These are phyloP conservation scores for Willowsia nigromaculata DNA, from an alignment of 2,888 invertebrate genomes.

Conservation along the genomic window DNA sequence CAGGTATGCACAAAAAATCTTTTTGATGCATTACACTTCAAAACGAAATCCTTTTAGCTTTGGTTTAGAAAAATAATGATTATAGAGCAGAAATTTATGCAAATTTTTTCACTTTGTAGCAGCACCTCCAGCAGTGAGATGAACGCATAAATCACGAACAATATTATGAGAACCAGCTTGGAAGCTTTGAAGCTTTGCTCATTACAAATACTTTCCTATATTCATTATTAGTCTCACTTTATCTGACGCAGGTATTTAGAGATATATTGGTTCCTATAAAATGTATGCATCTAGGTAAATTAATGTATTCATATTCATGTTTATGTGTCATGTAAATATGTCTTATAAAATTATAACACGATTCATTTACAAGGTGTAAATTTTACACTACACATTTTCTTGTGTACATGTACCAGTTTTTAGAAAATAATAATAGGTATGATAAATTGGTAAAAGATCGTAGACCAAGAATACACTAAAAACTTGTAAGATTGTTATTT, in stretches of 20 bases:
- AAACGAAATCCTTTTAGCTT: slow-evolving; percentile 31
- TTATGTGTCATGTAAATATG: neutral
- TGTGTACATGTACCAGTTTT: no score
- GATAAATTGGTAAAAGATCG: no score
- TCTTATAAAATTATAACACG: neutral
- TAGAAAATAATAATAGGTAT: no score
- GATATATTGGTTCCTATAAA: no score
- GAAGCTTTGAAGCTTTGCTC: no score
- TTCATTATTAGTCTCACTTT: no score
- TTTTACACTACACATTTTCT: neutral
- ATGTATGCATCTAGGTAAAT: no score
- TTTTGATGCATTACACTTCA: neutral
- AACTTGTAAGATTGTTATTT: no score
- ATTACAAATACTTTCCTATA: no score
- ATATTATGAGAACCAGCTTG: slow-evolving; percentile 75
- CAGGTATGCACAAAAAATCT: neutral
- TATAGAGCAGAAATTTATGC: slow-evolving; percentile 79
- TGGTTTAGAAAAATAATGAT: slow-evolving; percentile 76
- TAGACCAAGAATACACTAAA: no score
- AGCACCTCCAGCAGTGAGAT: slow-evolving; percentile 77
- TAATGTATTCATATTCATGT: neutral
- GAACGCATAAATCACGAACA: slow-evolving; percentile 78
- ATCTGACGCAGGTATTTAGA: no score
- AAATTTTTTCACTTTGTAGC: slow-evolving; percentile 73
- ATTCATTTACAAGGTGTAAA: neutral